phyloP scores from a whole-genome alignment of 2,797 vertebrate genomes.

The Melanotaenia boesemani region DNA sequence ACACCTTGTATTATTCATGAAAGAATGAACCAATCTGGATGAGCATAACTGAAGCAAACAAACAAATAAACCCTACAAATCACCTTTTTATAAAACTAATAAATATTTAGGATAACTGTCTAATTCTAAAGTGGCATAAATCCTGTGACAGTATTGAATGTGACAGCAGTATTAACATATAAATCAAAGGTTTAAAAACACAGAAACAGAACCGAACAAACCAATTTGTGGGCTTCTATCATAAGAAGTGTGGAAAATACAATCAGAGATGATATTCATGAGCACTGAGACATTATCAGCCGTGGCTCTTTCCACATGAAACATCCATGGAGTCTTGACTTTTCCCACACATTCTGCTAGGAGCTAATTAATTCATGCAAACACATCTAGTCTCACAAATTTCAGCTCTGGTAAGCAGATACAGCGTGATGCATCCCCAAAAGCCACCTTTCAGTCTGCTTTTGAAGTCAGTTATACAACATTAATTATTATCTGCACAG shows the following conservation, averaged over 20 bases:
- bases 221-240: slow-evolving; percentile 34
- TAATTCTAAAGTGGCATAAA: slow-evolving; percentile 8
- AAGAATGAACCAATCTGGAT: neutral
- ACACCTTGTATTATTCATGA: neutral
- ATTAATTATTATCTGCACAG: slow-evolving; percentile 31
- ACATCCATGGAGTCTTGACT: slow-evolving; percentile 29
- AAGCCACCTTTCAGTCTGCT: slow-evolving; percentile 31
- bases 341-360: slow-evolving; percentile 46
- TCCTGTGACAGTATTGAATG: slow-evolving; percentile 1
- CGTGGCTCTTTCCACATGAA: slow-evolving; percentile 35
- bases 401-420: slow-evolving; percentile 35
- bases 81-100: slow-evolving; percentile 8
- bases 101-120: neutral
- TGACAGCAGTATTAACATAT: slow-evolving; percentile 1
- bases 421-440: slow-evolving; percentile 19
- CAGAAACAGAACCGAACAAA: slow-evolving; percentile 29
- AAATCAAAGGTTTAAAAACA: slow-evolving; percentile 25
- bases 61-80: neutral
- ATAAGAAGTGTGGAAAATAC: slow-evolving; percentile 32
- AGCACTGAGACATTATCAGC: slow-evolving; percentile 42
- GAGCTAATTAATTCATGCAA: slow-evolving; percentile 63
- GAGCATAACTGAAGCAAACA: neutral
- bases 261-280: slow-evolving; percentile 23
- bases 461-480: slow-evolving; percentile 44
- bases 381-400: slow-evolving; percentile 32